Base-by-base conservation (phyloP, 2,888 invertebrate genomes). In the Megalurothrips usitatus region DNA sequence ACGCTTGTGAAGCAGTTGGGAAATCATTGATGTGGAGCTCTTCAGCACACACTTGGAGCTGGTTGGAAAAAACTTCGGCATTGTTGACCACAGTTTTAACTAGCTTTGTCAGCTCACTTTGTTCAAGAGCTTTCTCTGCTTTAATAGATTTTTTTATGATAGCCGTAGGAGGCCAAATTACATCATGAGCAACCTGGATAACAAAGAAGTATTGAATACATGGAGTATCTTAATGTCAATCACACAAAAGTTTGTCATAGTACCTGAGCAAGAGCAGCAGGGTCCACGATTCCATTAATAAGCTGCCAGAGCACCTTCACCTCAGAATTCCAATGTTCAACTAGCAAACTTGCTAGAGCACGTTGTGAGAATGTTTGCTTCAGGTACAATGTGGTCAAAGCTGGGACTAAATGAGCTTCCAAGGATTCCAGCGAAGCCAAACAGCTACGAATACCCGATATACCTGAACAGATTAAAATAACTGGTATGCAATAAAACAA, bases 361-460 rank as follows among this genome's bases (percentile, higher is more conserved):
- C 23, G 9, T 12, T 75, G 68, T 2, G 68, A 26, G 26, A 26
- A 26, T 75, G 68, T 75, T 75, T 75, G 23, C 23, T 75, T 75
- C 26, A 75, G 26, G 23, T 75, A 75, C 2, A 75, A 1, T 75
- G 68, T 10, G 26, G 23, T 75, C 68, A 75, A 26, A 26, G 68
- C 68, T 12, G 68, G 68, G 12, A 75, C 68, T 12, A 75, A 26
- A 75, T 75, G 23, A 10, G 68, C 23, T 75, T 75, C 68, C 23
- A 75, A 10, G 26, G 68, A 75, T 75, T 75, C 68, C 12, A 75
- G 23, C 4, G 68, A 75, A 12, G 68, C 68, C 26, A 75, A 23
- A 75, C 68, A 75, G 23, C 68, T 75, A 26, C 68, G 68, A 26
- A 75, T 75, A 26, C 68, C 68, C 26, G 23, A 75, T 12, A 75